Percentiles rank a stretch among this genome's conserved stretches.
phyloP scores from a whole-genome alignment of 2,113 vertebrate species.

The Coreoperca whiteheadi region DNA sequence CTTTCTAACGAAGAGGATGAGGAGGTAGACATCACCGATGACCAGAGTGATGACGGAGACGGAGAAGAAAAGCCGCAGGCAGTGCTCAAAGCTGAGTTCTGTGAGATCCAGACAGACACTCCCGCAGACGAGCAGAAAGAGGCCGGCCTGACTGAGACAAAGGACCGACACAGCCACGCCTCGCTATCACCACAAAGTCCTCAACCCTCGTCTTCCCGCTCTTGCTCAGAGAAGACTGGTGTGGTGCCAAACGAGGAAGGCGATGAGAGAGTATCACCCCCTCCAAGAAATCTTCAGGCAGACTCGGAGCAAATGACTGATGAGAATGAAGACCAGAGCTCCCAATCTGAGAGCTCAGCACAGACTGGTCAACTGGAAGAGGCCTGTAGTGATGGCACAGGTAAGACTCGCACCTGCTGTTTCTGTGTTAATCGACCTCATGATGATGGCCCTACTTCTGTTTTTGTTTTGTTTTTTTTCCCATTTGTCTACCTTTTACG shows the following conservation, averaged over 20 bases:
- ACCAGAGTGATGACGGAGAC: constrained; percentile 71
- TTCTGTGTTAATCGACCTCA: not conserved
- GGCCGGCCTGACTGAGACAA: not conserved
- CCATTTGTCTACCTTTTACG: not conserved
- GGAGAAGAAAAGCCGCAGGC: constrained; percentile 7
- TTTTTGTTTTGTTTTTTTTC: not conserved
- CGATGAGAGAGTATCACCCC: not conserved
- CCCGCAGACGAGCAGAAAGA: constrained; percentile 21
- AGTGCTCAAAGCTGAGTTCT: constrained; percentile 19
- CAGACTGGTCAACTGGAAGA: constrained; percentile 21
- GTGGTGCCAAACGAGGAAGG: not conserved
- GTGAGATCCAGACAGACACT: not conserved
- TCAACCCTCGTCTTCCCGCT: not conserved
- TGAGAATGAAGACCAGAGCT: constrained; percentile 23
- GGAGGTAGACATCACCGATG: constrained; percentile 97
- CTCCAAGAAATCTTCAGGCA: not conserved
- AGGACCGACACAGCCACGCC: not conserved
- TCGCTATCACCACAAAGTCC: not conserved
- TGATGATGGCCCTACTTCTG: not conserved
- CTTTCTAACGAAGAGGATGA: constrained; percentile 96
- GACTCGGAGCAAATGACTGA: constrained; percentile 17
- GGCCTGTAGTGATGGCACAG: constrained; percentile 14
- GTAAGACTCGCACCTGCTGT: constrained; percentile 40
- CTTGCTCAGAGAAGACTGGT: constrained; percentile 10
- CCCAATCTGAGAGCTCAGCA: constrained; percentile 28